Conservation (phyloP, 2,797 vertebrate species). For the Catharus ustulatus region DNA sequence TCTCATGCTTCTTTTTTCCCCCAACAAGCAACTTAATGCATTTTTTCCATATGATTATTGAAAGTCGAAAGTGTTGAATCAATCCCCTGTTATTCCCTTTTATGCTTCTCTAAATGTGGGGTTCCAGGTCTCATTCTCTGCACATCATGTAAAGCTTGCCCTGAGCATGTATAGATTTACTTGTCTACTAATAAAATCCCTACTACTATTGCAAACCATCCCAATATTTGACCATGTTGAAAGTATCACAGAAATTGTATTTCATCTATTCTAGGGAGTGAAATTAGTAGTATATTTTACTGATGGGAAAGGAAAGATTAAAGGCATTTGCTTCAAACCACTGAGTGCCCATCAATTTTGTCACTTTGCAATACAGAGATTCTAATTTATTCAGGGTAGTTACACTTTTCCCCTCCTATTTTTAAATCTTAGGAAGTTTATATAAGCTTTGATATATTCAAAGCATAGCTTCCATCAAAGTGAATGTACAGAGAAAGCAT, state of each 20-base stretch:
- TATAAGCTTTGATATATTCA: not conserved
- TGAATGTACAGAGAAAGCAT: not conserved
- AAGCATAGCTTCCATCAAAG: not conserved
- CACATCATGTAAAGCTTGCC: not conserved
- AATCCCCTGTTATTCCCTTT: not conserved
- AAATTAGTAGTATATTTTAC: not conserved
- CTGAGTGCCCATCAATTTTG: not conserved
- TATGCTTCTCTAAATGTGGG: not conserved
- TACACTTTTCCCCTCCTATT: accelerated
- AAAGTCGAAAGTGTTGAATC: not conserved
- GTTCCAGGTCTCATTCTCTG: not conserved
- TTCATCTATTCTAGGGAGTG: not conserved
- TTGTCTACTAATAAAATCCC: not conserved
- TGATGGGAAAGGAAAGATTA: not conserved
- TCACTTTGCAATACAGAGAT: not conserved
- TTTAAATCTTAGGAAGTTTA: not conserved
- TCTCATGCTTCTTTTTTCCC: not conserved
- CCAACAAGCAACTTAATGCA: accelerated
- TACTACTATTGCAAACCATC: not conserved
- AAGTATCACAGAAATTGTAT: not conserved
- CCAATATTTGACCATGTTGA: not conserved
- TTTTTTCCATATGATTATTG: not conserved
- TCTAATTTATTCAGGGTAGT: not conserved
- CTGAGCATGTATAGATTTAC: not conserved
- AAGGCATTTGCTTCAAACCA: not conserved